Percentiles rank a stretch among this genome's conserved stretches.
phyloP scores from a whole-genome alignment of 2,888 invertebrate species.

The Tridacna crocea region DNA sequence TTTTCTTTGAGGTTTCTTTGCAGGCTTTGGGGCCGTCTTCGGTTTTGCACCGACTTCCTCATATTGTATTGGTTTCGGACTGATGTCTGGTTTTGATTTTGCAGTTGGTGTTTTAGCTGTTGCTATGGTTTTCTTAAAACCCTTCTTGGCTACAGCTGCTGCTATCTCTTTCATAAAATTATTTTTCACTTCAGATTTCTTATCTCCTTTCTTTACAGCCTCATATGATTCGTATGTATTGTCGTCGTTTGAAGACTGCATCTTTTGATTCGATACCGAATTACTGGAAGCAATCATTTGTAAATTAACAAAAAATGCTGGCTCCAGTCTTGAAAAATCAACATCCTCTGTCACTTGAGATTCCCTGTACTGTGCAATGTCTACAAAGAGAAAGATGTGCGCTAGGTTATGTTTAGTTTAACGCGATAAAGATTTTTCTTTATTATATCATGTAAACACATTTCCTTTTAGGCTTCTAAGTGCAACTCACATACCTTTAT shows the following conservation, averaged over 20 bases:
- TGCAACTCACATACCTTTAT: no score
- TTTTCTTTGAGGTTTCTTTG: neutral
- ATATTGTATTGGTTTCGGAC: neutral
- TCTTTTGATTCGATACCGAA: neutral
- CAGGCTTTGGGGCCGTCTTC: neutral
- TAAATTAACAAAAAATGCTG: slow-evolving; percentile 3
- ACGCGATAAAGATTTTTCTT: no score
- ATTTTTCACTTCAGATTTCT: neutral
- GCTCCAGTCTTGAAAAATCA: neutral
- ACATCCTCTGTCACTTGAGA: neutral
- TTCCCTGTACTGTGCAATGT: slow-evolving; percentile 9
- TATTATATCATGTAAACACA: no score
- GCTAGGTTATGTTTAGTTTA: neutral
- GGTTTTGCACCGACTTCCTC: neutral
- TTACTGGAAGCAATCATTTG: neutral
- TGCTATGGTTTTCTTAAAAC: neutral
- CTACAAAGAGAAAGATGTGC: neutral
- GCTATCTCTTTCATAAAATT: neutral
- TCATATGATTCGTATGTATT: neutral
- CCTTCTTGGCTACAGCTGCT: neutral
- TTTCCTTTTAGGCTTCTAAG: no score
- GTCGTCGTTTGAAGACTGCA: neutral
- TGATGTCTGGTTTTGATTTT: neutral
- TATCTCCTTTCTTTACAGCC: no score
- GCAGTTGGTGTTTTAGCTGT: neutral